Conservation (phyloP, 92 coral and sea anemone species). For the Epizoanthus ramosus region DNA sequence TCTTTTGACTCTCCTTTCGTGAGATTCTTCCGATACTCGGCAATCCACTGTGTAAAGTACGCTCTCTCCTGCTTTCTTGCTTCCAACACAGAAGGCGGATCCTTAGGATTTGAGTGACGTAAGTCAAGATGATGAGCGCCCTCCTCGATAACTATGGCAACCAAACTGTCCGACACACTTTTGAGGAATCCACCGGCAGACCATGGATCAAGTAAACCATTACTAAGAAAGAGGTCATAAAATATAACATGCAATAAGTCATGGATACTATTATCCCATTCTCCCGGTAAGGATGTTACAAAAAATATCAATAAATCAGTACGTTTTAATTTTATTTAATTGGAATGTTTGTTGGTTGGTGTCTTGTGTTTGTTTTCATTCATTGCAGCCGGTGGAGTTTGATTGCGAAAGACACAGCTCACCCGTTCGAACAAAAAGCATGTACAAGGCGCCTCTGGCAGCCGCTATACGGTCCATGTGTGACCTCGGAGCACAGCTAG, state of each 20-base stretch:
- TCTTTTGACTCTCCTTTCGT: not conserved
- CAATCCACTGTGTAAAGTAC: slow-evolving; percentile 79
- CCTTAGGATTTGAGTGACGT: slow-evolving; percentile 79
- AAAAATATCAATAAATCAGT: no score
- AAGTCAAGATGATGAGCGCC: slow-evolving; percentile 98
- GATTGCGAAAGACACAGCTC: no score
- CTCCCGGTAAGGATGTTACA: no score
- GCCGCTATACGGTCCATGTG: no score
- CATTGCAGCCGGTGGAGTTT: no score
- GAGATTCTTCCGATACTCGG: slow-evolving; percentile 38
- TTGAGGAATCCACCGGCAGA: slow-evolving; percentile 89
- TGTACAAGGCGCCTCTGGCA: no score
- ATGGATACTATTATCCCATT: no score
- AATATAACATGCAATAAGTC: not conserved
- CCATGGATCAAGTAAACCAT: slow-evolving; percentile 96
- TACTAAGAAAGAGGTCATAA: slow-evolving; percentile 43
- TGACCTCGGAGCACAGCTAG: no score
- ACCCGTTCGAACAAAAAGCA: no score
- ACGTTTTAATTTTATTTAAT: no score
- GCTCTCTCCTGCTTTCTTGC: slow-evolving; percentile 87
- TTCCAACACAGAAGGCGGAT: slow-evolving; percentile 86
- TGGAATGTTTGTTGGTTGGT: no score
- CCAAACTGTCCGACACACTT: slow-evolving; percentile 79
- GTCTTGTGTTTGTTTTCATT: no score
- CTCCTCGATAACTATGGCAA: slow-evolving; percentile 85